Evolutionary conservation across 2,113 vertebrate species (phyloP), one percentile per base, ranked within the genome.

Genomic region (Hippocampus abdominalis): DNA sequence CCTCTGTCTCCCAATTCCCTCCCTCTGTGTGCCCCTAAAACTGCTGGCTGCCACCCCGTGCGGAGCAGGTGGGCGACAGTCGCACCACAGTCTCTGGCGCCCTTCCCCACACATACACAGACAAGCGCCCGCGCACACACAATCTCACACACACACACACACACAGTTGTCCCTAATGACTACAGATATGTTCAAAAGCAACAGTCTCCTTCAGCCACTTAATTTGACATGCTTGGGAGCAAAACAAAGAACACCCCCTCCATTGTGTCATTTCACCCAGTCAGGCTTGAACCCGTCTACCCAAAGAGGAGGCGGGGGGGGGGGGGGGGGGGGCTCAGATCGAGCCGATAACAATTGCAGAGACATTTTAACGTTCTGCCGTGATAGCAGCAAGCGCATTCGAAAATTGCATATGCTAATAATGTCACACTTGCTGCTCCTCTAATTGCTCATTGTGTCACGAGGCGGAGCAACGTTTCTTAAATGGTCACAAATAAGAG

Each of bases 51-150:
- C 40, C 48, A 77, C 81, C 81, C 62, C 75, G 79, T 82, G 82
- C 79, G 82, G 77, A 88, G 85, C 86, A 90, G 87, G 86, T 88
- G 84, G 87, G 83, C 60, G 9, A 81, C 85, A 86, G 73, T 68
- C 80, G 70, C 74, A 82, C 78, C 78, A 82, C 83, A 83, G 72
- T 71, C 78, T 78, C 78, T 63, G 82, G 46, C 40, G 29, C 20
- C 62, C 36, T n/a, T 64, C 27, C 66, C 60, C 46, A 70, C 60
- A 36, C 69, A 57, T 68, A 71, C 68, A 73, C 2, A 36, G 5
- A 36, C 32, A 36, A 6, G 32, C 32, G 32, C 32, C 32, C 32
- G 32, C 32, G 53, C 75, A 68, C 75, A 80, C 27, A 66, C 64
- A 36, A 29, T 29, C 29, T 29, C 66, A 68, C 73, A 81, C 69